Evolutionary conservation across 2,888 invertebrate species (phyloP).

Genomic region (Augochlorella aurata): DNA sequence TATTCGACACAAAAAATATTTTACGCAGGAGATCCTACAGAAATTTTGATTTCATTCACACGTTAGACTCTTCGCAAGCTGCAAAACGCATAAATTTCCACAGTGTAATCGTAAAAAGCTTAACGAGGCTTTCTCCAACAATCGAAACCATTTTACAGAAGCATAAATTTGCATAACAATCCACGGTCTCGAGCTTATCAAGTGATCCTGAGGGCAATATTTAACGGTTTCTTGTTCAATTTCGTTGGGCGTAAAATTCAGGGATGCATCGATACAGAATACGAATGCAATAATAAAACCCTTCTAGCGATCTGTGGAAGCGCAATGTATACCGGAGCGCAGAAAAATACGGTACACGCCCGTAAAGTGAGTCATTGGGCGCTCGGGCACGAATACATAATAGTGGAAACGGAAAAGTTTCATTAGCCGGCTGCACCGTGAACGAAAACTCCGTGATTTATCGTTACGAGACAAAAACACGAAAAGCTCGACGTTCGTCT

Average conservation of each 20-base stretch:
- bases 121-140: not conserved
- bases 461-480: slow-evolving; percentile 48
- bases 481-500: slow-evolving; percentile 26
- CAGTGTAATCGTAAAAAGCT: not conserved
- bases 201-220: not conserved
- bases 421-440: slow-evolving; percentile 41
- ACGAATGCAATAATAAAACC: slow-evolving; percentile 30
- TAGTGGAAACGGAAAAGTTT: slow-evolving; percentile 55
- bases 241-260: not conserved
- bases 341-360: slow-evolving; percentile 47
- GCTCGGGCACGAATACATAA: slow-evolving; percentile 25
- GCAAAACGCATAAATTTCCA: not conserved
- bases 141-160: not conserved
- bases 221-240: not conserved
- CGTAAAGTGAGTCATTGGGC: slow-evolving; percentile 55
- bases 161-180: not conserved
- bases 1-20: not conserved
- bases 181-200: not conserved
- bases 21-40: not conserved
- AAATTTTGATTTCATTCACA: not conserved
- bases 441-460: slow-evolving; percentile 56
- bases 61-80: not conserved
- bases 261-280: slow-evolving; percentile 22
- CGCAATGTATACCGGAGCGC: slow-evolving; percentile 19
- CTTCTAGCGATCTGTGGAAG: slow-evolving; percentile 19